Base-by-base conservation (phyloP, 1,140 invertebrate species). In the Luehdorfia chinensis region DNA sequence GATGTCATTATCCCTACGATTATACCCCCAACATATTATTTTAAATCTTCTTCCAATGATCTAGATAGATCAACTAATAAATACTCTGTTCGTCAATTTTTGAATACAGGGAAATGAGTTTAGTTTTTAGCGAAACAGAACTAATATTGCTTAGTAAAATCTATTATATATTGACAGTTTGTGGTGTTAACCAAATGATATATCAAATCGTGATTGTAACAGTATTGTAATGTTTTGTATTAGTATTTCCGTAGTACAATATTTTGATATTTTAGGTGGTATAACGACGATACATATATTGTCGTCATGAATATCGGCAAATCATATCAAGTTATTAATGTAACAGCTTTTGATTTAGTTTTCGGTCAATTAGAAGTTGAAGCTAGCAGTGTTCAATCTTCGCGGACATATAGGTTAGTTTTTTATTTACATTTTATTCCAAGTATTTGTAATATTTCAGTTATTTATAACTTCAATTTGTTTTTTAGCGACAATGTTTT, bases 351-450 rank as follows among this genome's bases (percentile, higher is more conserved):
- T 15, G 77, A 84, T 13, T 34, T 84, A 14, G 64, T 84, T 25
- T 84, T 84, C 21, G 80, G 77, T 3, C 65, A 72, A 13, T 23
- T 84, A 25, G 77, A 81, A 45, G 80, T 84, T 0, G 80, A 84
- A 62, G 71, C 47, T 2, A 78, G 75, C 43, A 84, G 73, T 34
- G 64, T 73, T 3, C 52, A 74, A 2, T 84, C 80, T 8, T 75
- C 80, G 1, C 73, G 80, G 44, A 70, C 63, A 32, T 80, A 67
- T 41, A 72, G 69, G 80, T 84, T 3, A 21, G 14, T 9, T 44
- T 31, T 18, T 41, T 14, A 13, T 64, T 69, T 3, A 21, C 19
- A 21, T 3, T 21, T 21, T 21, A 21, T 21, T 21, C 2, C 19
- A 6, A 21, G 19, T 6, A 21, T 2, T 21, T 21, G 19, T 21